A percentile compares a stretch with the other conserved stretches of the same genome.
Evolutionary conservation across 2,113 vertebrate genomes (phyloP).

Genomic region (Tachuris rubrigastra): DNA sequence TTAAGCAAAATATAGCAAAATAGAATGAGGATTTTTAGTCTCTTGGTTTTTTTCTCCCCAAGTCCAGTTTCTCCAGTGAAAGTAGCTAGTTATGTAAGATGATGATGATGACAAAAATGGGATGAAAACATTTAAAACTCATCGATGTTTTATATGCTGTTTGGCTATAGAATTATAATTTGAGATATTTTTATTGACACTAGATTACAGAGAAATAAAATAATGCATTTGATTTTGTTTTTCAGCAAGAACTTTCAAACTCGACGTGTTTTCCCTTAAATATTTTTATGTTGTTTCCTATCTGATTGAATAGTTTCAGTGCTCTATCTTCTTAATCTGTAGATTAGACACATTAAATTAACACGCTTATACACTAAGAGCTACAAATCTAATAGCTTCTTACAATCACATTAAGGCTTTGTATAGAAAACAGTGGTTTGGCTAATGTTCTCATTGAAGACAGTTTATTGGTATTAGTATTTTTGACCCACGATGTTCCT

Average conservation of each 20-base stretch:
- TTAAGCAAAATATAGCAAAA: not conserved
- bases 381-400: not conserved
- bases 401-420: not conserved
- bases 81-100: not conserved
- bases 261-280: not conserved
- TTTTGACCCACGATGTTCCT: not conserved
- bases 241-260: not conserved
- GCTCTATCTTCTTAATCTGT: not conserved
- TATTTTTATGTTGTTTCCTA: not conserved
- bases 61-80: not conserved
- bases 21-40: not conserved
- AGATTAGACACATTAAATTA: not conserved
- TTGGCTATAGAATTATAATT: not conserved
- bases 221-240: not conserved
- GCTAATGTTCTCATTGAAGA: not conserved
- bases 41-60: not conserved
- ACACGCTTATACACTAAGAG: fast-evolving
- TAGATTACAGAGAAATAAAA: not conserved
- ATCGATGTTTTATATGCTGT: not conserved
- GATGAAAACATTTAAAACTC: not conserved
- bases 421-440: not conserved
- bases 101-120: not conserved
- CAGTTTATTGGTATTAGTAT: not conserved
- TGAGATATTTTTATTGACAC: not conserved
- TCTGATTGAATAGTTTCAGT: not conserved